These are phyloP conservation scores for Anthoscopus minutus DNA, from an alignment of 2,113 vertebrate genomes.

Conservation along the genomic window DNA sequence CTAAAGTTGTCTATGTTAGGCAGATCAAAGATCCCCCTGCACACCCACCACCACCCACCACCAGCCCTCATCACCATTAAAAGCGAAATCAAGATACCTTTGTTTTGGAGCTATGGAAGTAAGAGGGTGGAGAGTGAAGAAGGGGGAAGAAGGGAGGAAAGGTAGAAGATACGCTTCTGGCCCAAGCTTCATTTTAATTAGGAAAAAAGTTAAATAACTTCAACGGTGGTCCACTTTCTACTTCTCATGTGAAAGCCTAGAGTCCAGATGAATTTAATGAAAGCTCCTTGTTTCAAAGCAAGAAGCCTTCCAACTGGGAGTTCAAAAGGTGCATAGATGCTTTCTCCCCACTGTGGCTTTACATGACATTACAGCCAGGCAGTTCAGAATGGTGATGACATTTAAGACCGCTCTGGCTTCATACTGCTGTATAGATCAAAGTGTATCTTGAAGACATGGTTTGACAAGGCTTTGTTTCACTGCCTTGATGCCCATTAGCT, in stretches of 20 bases:
- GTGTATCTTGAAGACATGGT: neutral
- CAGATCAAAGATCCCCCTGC: neutral
- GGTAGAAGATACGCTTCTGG: neutral
- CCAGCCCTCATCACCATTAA: neutral
- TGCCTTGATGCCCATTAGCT: neutral
- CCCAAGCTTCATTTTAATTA: neutral
- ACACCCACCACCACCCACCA: neutral
- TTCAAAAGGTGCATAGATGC: neutral
- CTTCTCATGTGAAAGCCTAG: neutral
- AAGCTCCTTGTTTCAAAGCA: neutral
- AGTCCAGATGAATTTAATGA: neutral
- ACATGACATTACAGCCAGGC: neutral
- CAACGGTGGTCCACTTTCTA: neutral
- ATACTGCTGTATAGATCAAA: neutral
- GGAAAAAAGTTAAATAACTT: neutral
- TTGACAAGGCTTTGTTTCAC: neutral
- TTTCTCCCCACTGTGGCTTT: neutral
- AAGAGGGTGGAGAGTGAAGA: neutral
- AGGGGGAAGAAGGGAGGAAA: too few species aligned
- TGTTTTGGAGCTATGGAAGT: neutral
- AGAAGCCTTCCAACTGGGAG: neutral
- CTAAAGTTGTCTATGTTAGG: neutral
- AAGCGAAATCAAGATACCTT: neutral
- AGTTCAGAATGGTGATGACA: neutral
- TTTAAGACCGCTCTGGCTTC: constrained; percentile 5